phyloP scores from a whole-genome alignment of 2,888 invertebrate species.

The Tetanocera ferruginea region DNA sequence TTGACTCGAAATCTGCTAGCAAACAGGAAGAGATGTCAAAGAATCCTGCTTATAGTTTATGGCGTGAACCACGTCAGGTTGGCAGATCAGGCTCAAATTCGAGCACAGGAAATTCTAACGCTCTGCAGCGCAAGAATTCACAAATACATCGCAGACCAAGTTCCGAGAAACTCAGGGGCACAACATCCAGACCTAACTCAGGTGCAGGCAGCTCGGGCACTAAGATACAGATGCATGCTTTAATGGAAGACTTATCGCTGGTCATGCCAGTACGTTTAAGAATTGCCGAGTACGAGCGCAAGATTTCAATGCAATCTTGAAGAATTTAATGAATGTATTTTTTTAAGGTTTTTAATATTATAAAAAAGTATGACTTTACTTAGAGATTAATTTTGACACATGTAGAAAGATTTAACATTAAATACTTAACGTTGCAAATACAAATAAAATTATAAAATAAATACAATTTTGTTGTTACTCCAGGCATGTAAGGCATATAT shows the following conservation, averaged over 20 bases:
- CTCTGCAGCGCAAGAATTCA: constrained; percentile 53
- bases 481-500: too few species aligned
- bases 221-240: constrained; percentile 59
- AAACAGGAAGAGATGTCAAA: neutral
- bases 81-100: neutral
- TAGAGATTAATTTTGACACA: too few species aligned
- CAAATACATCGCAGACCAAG: constrained; percentile 59
- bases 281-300: constrained; percentile 63
- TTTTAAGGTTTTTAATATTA: too few species aligned
- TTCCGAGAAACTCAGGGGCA: constrained; percentile 59
- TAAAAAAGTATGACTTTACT: too few species aligned
- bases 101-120: neutral
- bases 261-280: constrained; percentile 63
- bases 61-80: constrained; percentile 26
- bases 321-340: too few species aligned
- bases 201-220: constrained; percentile 45
- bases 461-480: too few species aligned
- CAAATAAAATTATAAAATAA: too few species aligned
- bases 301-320: constrained; percentile 53
- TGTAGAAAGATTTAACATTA: too few species aligned
- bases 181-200: constrained; percentile 56
- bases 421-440: too few species aligned
- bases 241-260: constrained; percentile 65
- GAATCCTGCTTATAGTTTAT: neutral
- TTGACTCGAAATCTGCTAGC: neutral